Base-by-base conservation (phyloP, 1,140 invertebrate species). In the Ptiloglossa arizonensis region DNA sequence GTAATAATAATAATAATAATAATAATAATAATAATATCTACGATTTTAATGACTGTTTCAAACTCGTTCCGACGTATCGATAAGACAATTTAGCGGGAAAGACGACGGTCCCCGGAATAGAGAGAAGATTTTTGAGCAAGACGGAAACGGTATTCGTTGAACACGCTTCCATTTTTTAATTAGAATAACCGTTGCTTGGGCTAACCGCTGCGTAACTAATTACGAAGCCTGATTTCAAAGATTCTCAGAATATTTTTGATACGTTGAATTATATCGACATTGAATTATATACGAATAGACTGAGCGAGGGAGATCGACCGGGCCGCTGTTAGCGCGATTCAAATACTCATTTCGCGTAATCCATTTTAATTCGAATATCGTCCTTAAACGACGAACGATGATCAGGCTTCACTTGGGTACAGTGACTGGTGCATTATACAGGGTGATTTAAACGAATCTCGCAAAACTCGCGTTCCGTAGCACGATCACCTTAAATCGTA, bases 1-100 rank as follows among this genome's bases (percentile, higher is more conserved):
- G 0, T 35, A 35, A 35, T 35, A 35, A 3, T 35, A 35, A 35
- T 35, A 35, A 35, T 41, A 41, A 13, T 9, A 72, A 68, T 75
- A 68, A 59, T 63, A 57, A 0, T 17, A 57, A 19, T 57, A 83
- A 80, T 79, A 78, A 73, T 81, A 81, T 79, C 69, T 86, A 86
- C 79, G 71, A 62, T 79, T 86, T 85, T 75, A 86, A 86, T 86
- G 79, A 81, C 82, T 70, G 74, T 86, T 86, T 84, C 41, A 81
- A 80, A 79, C 82, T 81, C 83, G 83, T 81, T 83, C 81, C 78
- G 78, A 81, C 57, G 82, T 84, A 81, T 81, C 69, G 79, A 81
- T 84, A 84, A 74, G 79, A 78, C 72, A 74, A 81, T 70, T 62
- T 41, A 59, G 29, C 72, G 62, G 69, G 81, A 80, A 59, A 81